Conservation (phyloP, 1,140 invertebrate species). For the Macrobrachium rosenbergii region DNA sequence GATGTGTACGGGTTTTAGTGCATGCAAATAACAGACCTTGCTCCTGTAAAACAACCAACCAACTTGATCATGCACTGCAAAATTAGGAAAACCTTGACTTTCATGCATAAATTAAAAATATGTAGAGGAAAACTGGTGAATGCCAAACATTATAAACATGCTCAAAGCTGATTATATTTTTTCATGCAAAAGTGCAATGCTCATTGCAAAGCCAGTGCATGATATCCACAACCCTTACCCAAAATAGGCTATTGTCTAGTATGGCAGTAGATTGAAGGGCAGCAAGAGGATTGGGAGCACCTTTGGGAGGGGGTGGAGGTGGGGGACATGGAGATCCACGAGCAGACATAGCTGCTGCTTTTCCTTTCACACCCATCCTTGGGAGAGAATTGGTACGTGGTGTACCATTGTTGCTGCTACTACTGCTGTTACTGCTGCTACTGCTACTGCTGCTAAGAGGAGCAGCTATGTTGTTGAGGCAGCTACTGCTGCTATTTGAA, state of each 20-base stretch:
- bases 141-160: constrained; percentile 12
- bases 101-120: not conserved
- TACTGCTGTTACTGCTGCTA: constrained; percentile 58
- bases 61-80: constrained; percentile 27
- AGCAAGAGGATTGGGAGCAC: constrained; percentile 56
- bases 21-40: not conserved
- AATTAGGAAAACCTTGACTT: not conserved
- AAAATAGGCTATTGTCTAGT: constrained; percentile 65
- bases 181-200: not conserved
- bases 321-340: constrained; percentile 59
- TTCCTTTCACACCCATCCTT: constrained; percentile 62
- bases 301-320: constrained; percentile 64
- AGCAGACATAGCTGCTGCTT: constrained; percentile 60
- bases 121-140: not conserved
- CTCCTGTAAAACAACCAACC: constrained; percentile 42
- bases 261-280: constrained; percentile 64
- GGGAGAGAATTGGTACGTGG: constrained; percentile 60
- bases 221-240: constrained; percentile 61
- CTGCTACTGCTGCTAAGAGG: constrained; percentile 50
- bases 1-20: constrained; percentile 15
- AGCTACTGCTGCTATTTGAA: constrained; percentile 25
- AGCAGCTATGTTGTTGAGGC: constrained; percentile 40
- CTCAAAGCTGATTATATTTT: too few relatives aligned
- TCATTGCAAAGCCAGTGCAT: constrained; percentile 50
- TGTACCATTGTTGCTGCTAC: constrained; percentile 49